Conservation (phyloP, 2,113 vertebrate genomes). For the Motacilla alba region DNA sequence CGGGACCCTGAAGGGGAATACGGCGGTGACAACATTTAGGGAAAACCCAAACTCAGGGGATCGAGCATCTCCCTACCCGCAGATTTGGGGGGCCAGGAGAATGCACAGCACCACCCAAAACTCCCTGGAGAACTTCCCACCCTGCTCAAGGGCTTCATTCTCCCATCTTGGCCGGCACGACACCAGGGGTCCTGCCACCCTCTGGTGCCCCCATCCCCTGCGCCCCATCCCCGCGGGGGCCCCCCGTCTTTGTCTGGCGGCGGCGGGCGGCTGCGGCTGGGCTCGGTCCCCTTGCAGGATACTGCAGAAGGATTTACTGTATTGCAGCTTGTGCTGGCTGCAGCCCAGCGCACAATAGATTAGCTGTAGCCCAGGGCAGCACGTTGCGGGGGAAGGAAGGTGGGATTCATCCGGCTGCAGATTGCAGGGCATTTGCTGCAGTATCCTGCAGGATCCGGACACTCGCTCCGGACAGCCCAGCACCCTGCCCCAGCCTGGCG, state of each 20-base stretch:
- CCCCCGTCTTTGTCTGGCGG: constrained; percentile 46
- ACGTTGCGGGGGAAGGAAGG: constrained; percentile 48
- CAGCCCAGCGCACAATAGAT: constrained; percentile 63
- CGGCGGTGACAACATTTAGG: neutral
- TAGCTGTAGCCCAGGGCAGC: constrained; percentile 65
- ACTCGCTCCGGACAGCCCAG: fast-evolving
- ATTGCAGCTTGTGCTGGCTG: constrained; percentile 65
- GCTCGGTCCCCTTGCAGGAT: constrained; percentile 55
- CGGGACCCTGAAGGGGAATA: neutral
- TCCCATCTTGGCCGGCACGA: fast-evolving
- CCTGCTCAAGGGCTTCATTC: neutral
- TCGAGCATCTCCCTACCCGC: fast-evolving
- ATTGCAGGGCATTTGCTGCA: constrained; percentile 48
- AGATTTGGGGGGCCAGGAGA: neutral
- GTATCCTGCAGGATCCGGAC: constrained; percentile 31
- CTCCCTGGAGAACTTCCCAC: constrained; percentile 12
- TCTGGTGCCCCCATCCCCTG: neutral
- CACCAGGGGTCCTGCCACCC: neutral
- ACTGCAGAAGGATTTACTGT: constrained; percentile 68
- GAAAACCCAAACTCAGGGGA: neutral
- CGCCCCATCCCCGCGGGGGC: neutral
- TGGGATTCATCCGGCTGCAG: constrained; percentile 46
- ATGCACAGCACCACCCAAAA: neutral
- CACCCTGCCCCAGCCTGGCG: neutral
- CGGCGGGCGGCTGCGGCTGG: constrained; percentile 42